Percentiles rank a stretch among this genome's conserved stretches.
Evolutionary conservation across 2,113 vertebrate species (phyloP).

Genomic region (Phyllostomus hastatus): DNA sequence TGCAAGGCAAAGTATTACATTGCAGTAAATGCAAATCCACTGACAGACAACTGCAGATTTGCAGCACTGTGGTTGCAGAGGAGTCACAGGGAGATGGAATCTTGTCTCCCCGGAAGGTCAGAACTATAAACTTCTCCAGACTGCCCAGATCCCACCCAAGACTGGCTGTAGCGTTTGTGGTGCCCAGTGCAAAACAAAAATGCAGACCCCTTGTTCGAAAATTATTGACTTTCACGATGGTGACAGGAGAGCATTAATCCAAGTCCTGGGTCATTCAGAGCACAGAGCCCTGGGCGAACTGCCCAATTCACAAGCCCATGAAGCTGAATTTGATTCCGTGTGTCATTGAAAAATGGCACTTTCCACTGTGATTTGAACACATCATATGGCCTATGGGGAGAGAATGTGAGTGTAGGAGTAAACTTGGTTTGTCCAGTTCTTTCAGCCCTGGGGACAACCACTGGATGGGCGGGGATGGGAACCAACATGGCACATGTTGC

Average conservation of each 20-base stretch:
- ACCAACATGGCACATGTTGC: not conserved
- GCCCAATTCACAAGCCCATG: not conserved
- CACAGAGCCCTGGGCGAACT: not conserved
- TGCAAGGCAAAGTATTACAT: not conserved
- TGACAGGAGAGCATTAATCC: not conserved
- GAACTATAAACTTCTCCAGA: not conserved
- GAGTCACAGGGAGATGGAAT: not conserved
- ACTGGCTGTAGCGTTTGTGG: not conserved
- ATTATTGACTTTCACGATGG: not conserved
- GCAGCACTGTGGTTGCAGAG: not conserved
- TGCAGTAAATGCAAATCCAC: slow-evolving; percentile 50
- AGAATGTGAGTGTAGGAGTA: not conserved
- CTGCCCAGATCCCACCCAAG: not conserved
- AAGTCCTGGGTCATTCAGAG: not conserved
- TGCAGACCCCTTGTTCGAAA: not conserved
- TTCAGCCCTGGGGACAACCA: not conserved
- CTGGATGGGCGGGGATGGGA: no score
- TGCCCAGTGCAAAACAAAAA: not conserved
- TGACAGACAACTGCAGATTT: not conserved
- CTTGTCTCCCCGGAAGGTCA: not conserved
- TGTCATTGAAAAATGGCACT: not conserved
- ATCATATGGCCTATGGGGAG: not conserved
- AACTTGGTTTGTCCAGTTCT: not conserved
- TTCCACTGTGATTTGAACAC: not conserved
- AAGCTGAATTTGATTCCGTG: not conserved